Evolutionary conservation across 2,797 vertebrate species (phyloP).

Genomic region (Melanotaenia boesemani): DNA sequence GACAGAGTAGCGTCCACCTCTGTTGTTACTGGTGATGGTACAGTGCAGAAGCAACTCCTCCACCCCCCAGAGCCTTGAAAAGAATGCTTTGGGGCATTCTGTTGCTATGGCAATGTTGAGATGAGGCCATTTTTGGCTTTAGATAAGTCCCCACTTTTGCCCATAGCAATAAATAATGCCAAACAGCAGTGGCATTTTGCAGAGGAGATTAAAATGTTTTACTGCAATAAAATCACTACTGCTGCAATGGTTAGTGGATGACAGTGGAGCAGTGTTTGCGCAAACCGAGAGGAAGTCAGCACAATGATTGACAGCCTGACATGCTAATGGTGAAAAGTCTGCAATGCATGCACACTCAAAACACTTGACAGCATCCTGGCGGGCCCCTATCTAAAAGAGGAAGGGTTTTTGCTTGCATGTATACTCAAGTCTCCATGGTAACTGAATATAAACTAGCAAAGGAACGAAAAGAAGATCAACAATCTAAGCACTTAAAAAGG

Average conservation of each 20-base stretch:
- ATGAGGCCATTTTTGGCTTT: constrained; percentile 55
- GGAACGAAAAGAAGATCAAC: neutral
- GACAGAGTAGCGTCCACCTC: constrained; percentile 48
- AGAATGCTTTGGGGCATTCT: constrained; percentile 64
- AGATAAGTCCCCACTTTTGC: constrained; percentile 44
- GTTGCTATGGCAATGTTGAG: constrained; percentile 69
- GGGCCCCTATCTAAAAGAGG: constrained; percentile 17
- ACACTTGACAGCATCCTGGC: constrained; percentile 46
- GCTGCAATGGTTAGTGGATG: constrained; percentile 9
- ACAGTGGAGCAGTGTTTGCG: constrained; percentile 37
- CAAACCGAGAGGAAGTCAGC: constrained; percentile 23
- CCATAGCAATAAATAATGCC: constrained; percentile 43
- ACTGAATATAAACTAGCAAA: constrained; percentile 9
- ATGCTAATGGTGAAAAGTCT: constrained; percentile 63
- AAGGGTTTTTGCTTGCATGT: constrained; percentile 2
- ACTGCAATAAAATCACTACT: constrained; percentile 40
- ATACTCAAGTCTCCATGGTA: neutral
- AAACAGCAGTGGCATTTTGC: constrained; percentile 36
- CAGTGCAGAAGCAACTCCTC: constrained; percentile 28
- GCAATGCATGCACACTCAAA: constrained; percentile 65
- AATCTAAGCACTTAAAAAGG: neutral
- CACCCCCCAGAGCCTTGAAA: constrained; percentile 18
- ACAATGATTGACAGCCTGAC: constrained; percentile 49
- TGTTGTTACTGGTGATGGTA: constrained; percentile 58
- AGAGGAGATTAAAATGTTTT: constrained; percentile 44